These are phyloP conservation scores for Coregonus suidteri DNA, from an alignment of 2,797 vertebrate species.

Conservation along the genomic window DNA sequence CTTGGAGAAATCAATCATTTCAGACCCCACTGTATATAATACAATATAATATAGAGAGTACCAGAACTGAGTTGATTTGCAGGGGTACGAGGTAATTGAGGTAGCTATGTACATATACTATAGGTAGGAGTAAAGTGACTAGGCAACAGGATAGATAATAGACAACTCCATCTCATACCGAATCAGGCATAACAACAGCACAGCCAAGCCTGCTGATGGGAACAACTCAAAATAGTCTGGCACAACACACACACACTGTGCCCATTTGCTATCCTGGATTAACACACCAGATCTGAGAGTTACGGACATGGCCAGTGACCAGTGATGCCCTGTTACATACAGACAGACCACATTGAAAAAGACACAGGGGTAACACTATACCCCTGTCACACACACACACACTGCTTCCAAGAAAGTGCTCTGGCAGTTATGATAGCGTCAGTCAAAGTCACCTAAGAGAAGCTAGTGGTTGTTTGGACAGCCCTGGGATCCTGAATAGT, in stretches of 20 bases:
- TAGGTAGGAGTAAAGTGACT: no score
- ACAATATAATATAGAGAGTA: no score
- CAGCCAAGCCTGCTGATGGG: background rate
- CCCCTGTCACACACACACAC: conserved; percentile 27
- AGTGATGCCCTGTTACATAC: background rate
- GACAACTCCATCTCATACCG: background rate
- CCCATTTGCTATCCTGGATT: conserved; percentile 27
- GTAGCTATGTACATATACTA: background rate
- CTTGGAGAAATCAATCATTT: no score
- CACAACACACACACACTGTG: background rate
- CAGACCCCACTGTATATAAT: no score
- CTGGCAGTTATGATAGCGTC: conserved; percentile 55
- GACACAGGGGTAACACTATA: conserved; percentile 54
- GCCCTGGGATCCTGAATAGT: conserved; percentile 71
- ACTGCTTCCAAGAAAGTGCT: conserved; percentile 50
- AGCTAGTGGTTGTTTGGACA: conserved; percentile 38
- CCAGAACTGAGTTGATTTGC: no score
- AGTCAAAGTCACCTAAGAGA: conserved; percentile 60
- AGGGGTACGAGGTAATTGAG: no score
- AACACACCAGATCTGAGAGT: conserved; percentile 2
- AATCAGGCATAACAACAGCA: background rate
- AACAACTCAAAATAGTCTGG: background rate
- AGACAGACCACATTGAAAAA: conserved; percentile 12
- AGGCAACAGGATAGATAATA: background rate
- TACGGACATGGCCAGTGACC: background rate